Conservation (phyloP, 2,888 invertebrate genomes). For the Drosophila recens region DNA sequence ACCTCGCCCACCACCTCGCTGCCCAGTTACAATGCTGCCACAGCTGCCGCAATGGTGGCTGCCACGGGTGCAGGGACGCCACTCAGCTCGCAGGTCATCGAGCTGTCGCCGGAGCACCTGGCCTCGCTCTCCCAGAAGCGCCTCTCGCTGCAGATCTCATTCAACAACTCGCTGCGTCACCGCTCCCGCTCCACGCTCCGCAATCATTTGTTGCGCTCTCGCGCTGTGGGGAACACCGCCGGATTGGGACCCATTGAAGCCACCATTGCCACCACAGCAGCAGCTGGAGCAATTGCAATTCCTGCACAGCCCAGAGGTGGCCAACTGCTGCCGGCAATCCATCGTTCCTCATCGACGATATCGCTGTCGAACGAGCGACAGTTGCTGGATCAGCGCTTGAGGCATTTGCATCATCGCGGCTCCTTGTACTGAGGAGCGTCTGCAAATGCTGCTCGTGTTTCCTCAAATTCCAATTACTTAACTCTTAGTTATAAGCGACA, state of each 20-base stretch:
- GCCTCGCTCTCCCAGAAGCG: constrained; percentile 84
- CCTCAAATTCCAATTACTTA: constrained; percentile 39
- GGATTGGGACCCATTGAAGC: constrained; percentile 57
- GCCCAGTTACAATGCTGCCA: constrained; percentile 68
- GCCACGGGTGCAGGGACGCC: constrained; percentile 39
- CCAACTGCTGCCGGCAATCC: constrained; percentile 73
- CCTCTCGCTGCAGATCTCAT: constrained; percentile 84
- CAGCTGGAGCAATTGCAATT: neutral
- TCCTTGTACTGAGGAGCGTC: constrained; percentile 73
- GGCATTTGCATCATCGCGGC: constrained; percentile 82
- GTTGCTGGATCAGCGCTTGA: constrained; percentile 74
- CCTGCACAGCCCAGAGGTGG: constrained; percentile 12
- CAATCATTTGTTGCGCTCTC: constrained; percentile 82
- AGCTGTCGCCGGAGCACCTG: constrained; percentile 84
- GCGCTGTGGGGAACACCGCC: constrained; percentile 67
- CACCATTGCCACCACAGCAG: constrained; percentile 17
- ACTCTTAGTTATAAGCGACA: constrained; percentile 51
- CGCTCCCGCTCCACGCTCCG: constrained; percentile 77
- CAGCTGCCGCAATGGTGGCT: constrained; percentile 48
- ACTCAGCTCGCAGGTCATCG: constrained; percentile 78
- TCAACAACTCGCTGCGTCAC: constrained; percentile 79
- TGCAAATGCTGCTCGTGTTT: constrained; percentile 5
- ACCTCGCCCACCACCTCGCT: constrained; percentile 50
- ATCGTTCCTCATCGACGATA: constrained; percentile 79
- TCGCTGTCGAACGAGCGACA: constrained; percentile 77